Evolutionary conservation across 2,888 invertebrate species (phyloP), one percentile per base, ranked within the genome.

Genomic region (Oscheius onirici): DNA sequence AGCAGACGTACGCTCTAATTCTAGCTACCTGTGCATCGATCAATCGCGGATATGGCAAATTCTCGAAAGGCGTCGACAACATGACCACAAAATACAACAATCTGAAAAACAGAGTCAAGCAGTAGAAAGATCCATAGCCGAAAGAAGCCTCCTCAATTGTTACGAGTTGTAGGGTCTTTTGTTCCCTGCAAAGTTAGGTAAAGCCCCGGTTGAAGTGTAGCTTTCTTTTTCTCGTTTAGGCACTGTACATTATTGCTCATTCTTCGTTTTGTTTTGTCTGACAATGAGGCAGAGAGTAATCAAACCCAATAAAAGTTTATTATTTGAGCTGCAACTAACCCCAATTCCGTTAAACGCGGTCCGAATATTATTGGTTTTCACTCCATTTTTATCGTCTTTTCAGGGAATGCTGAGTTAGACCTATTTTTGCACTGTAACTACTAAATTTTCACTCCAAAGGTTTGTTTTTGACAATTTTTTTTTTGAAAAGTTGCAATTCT

Each of bases 1-100:
- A 82, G 65, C 83, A 84, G 71, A 74, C 78, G 8, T 85, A 84
- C 71, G 69, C 79, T 55, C 41, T 84, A 43, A 66, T 75, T 15
- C 63, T 83, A 51, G 75, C 78, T 11, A 73, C 77, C 10, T 75
- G 57, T 46, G 73, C 77, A 15, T 75, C 80, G 49, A 40, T 79
- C n/a, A 69, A 74, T 11, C 74, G 72, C 54, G 84, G 80, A n/a
- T 84, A 84, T 71, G 52, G 74, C 3, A 66, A 55, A 69, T 81
- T 81, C 67, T 72, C 77, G 2, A 51, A 55, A 10, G 81, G 81
- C 34, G 79, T 81, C 10, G 81, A 81, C 57, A 66, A 73, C 13
- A 43, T 80, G 22, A 78, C 78, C 17, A 74, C 72, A 41, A 78
- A 75, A 22, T 81, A 81, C 73, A 76, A 76, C 61, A 69, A 73